Conservation (phyloP, 2,888 invertebrate genomes). For the Mimachlamys varia region DNA sequence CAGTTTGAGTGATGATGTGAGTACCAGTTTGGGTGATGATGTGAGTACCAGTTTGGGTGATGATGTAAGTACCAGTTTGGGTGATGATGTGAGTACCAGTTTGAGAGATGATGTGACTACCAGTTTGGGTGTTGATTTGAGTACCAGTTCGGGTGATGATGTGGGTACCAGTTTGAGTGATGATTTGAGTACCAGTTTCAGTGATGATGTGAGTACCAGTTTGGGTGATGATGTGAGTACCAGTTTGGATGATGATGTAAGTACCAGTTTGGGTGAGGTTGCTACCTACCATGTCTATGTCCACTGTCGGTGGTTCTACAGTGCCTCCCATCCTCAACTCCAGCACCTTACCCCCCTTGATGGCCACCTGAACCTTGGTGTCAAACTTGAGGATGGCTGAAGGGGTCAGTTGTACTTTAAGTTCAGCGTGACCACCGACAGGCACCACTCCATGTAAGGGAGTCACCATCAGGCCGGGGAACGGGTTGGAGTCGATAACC, state of each 20-base stretch:
- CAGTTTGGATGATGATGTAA: neutral
- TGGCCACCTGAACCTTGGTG: conserved; percentile 76
- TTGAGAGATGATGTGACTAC: too few relatives aligned
- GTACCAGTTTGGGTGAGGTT: neutral
- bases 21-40: too few relatives aligned
- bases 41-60: neutral
- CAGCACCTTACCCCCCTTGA: conserved; percentile 78
- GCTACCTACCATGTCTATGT: conserved; percentile 78
- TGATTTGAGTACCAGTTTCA: too few relatives aligned
- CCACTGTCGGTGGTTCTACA: conserved; percentile 79
- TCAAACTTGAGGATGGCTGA: conserved; percentile 80
- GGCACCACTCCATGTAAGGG: conserved; percentile 80
- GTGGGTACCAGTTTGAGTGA: neutral
- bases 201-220: too few relatives aligned
- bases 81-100: too few relatives aligned
- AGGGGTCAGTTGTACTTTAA: conserved; percentile 78
- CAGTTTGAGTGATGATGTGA: too few relatives aligned
- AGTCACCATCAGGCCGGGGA: conserved; percentile 77
- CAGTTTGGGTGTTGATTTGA: too few relatives aligned
- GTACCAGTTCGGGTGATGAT: neutral
- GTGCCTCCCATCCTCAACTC: conserved; percentile 81
- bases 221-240: too few relatives aligned
- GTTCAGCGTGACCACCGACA: conserved; percentile 78
- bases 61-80: neutral
- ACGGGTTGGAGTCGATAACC: conserved; percentile 80